Evolutionary conservation across 2,797 vertebrate species (phyloP).

Genomic region (Protonibea diacanthus): DNA sequence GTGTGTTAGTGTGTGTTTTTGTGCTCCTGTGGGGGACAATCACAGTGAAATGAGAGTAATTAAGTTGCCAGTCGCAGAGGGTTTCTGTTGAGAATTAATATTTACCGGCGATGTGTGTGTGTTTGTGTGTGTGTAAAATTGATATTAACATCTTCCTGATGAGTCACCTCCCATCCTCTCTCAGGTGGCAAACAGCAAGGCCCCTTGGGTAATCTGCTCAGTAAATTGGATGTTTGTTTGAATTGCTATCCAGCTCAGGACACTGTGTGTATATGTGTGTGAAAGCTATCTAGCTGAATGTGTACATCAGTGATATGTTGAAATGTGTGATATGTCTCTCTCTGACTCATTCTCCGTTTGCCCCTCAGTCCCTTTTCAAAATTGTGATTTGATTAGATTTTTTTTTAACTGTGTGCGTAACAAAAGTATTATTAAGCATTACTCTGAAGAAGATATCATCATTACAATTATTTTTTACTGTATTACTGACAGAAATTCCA

Average conservation of each 20-base stretch:
- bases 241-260: conserved; percentile 70
- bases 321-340: conserved; percentile 39
- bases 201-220: conserved; percentile 82
- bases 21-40: conserved; percentile 80
- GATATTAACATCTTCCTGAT: conserved; percentile 75
- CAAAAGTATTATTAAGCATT: neutral
- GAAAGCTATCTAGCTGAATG: conserved; percentile 39
- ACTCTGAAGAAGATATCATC: neutral
- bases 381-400: conserved; percentile 11
- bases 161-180: conserved; percentile 64
- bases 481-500: neutral
- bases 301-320: conserved; percentile 41
- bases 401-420: neutral
- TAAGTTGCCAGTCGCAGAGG: conserved; percentile 80
- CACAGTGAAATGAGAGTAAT: conserved; percentile 85
- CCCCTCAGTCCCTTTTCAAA: conserved; percentile 13
- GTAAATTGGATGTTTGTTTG: conserved; percentile 85
- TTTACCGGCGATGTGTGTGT: conserved; percentile 63
- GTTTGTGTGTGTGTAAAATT: conserved; percentile 47
- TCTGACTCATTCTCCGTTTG: neutral
- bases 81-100: conserved; percentile 84
- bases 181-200: conserved; percentile 70
- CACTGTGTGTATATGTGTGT: conserved; percentile 21
- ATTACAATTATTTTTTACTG: neutral
- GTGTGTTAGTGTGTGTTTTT: conserved; percentile 52